Conservation (phyloP, 2,888 invertebrate genomes). For the Antitype chi region DNA sequence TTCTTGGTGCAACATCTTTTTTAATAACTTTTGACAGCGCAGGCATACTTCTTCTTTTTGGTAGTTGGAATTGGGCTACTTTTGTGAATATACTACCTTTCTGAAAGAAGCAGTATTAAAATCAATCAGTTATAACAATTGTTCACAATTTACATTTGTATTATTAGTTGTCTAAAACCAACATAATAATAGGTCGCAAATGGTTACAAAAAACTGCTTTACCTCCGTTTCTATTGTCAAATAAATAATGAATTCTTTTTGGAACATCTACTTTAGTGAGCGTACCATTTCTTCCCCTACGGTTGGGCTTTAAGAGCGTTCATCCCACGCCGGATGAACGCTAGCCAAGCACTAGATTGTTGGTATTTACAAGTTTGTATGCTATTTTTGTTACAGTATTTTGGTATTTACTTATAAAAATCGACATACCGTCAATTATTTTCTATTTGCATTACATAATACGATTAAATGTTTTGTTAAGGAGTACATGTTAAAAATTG, state of each 20-base stretch:
- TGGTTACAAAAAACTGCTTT: not conserved
- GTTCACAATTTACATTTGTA: not conserved
- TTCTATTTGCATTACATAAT: no score
- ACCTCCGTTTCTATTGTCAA: not conserved
- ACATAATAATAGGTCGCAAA: not conserved
- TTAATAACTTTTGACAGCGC: conserved; percentile 50
- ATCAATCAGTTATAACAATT: not conserved
- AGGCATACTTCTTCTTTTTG: conserved; percentile 42
- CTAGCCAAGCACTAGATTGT: no score
- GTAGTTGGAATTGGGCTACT: conserved; percentile 68
- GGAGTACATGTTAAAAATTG: no score
- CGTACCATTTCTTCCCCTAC: no score
- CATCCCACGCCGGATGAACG: no score
- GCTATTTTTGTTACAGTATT: no score
- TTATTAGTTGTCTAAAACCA: not conserved
- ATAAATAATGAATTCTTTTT: not conserved
- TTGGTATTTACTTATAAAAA: no score
- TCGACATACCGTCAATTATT: no score
- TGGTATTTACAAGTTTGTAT: no score
- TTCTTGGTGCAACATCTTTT: conserved; percentile 76
- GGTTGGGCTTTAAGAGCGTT: no score
- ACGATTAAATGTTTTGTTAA: no score
- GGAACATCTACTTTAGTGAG: not conserved
- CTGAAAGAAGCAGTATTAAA: conserved; percentile 58
- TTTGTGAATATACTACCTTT: conserved; percentile 72